A percentile compares a stretch with the other conserved stretches of the same genome.
These are phyloP conservation scores for Arnoldichthys spilopterus DNA, from an alignment of 2,797 vertebrate genomes.

Conservation along the genomic window DNA sequence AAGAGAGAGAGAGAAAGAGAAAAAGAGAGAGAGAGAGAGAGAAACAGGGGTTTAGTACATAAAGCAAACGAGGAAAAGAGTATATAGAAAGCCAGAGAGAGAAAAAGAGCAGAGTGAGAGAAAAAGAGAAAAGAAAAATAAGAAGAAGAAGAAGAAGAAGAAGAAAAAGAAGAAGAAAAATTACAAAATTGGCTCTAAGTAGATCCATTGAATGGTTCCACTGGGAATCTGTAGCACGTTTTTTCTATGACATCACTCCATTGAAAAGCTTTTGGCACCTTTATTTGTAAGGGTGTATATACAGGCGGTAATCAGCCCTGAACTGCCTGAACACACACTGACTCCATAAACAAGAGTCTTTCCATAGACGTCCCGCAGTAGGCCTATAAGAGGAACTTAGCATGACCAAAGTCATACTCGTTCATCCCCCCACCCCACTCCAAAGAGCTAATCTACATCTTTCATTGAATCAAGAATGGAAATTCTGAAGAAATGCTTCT, in stretches of 20 bases:
- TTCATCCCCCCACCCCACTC: conserved; percentile 69
- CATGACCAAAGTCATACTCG: conserved; percentile 77
- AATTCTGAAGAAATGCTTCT: conserved; percentile 97
- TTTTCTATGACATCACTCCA: not conserved
- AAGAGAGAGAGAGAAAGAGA: not conserved
- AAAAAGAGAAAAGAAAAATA: not conserved
- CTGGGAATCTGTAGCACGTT: no score
- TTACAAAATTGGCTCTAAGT: no score
- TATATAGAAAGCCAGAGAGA: not conserved
- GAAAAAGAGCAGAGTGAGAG: not conserved
- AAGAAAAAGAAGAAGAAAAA: not conserved
- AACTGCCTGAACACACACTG: conserved; percentile 71
- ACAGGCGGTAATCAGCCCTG: conserved; percentile 55
- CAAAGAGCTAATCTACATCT: conserved; percentile 89
- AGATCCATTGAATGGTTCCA: not conserved
- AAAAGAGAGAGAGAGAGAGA: not conserved
- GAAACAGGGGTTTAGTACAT: conserved; percentile 41
- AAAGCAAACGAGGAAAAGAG: conserved; percentile 14
- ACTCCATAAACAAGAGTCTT: conserved; percentile 75
- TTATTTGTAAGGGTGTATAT: conserved; percentile 1
- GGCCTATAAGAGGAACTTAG: conserved; percentile 76
- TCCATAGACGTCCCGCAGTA: conserved; percentile 74
- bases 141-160: not conserved
- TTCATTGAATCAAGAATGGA: conserved; percentile 99
- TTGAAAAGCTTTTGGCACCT: not conserved